Base-by-base conservation (phyloP, 2,797 vertebrate species). In the Pangasius djambal region DNA sequence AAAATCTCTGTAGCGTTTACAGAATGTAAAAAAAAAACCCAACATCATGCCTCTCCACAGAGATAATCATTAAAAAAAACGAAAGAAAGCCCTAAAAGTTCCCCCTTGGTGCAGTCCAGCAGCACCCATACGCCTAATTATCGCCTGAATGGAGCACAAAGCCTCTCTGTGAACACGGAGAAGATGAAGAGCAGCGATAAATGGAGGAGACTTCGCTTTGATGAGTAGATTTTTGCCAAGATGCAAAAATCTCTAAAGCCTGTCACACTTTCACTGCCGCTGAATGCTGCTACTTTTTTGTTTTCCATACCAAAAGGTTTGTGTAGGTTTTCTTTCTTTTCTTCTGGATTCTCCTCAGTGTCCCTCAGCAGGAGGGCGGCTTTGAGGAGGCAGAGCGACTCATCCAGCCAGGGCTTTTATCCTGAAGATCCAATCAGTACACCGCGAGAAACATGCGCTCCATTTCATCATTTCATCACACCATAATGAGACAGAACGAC, bases 201-300 rank as follows among this genome's bases (percentile, higher is more conserved):
- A 79, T 44, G 87, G 70, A 89, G n/a, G 25, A 74, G 77, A 69
- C 34, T 28, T 79, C 4, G 31, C 89, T 91, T 90, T 91, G 86
- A 90, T 84, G 78, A 48, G 16, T 57, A 74, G 82, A 83, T 69
- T 82, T 85, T 81, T 87, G 74, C n/a, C 44, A 31, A 75, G 85
- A 89, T 8, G 79, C 34, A 83, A 10, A 31, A 40, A 15, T 87
- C 87, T 89, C 67, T 34, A 18, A 83, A 57, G 85, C 61, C 50
- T 67, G 81, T 90, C 82, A 63, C 81, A 70, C 85, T 87, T 82
- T 44, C 67, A 69, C 67, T 88, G 88, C 67, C 59, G 28, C 70
- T 61, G 52, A 90, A 70, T 59, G 74, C 37, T 4, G 37, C 34
- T 52, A 52, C 16, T 9, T 7, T 31, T 78, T 31, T 44, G 20